Conservation (phyloP, 1,140 invertebrate genomes). For the Atta texana region DNA sequence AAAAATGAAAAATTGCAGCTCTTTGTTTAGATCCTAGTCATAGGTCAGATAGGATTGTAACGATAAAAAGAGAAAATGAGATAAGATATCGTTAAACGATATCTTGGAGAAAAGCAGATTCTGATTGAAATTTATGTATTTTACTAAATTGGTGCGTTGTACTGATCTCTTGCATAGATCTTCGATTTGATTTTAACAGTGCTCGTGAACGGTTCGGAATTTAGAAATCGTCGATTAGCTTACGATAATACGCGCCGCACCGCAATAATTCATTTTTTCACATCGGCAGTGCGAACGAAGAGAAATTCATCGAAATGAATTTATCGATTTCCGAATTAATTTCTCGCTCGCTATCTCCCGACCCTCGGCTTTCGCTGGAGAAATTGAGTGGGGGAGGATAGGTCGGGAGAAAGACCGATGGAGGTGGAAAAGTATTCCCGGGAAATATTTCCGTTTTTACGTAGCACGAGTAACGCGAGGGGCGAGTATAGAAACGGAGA, state of each 20-base stretch:
- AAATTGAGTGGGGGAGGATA: conserved; percentile 33
- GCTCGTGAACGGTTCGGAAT: conserved; percentile 34
- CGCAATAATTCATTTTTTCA: conserved; percentile 66
- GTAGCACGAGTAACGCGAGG: conserved; percentile 67
- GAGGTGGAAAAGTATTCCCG: conserved; percentile 82
- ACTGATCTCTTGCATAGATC: not conserved
- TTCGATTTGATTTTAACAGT: conserved; percentile 47
- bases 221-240: conserved; percentile 63
- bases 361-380: conserved; percentile 63
- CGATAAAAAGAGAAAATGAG: not conserved
- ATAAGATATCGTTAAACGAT: not conserved
- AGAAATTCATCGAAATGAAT: conserved; percentile 77
- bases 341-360: conserved; percentile 71
- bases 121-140: conserved; percentile 39
- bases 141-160: conserved; percentile 15
- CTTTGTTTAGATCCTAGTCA: not conserved
- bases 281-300: conserved; percentile 67
- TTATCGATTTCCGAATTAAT: conserved; percentile 82
- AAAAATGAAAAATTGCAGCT: not conserved
- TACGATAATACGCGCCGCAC: conserved; percentile 53
- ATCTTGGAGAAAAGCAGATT: conserved; percentile 30
- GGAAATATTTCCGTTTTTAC: conserved; percentile 85
- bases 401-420: conserved; percentile 58
- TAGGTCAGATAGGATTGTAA: not conserved
- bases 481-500: conserved; percentile 78